Evolutionary conservation across 2,797 vertebrate species (phyloP), one percentile per base, ranked within the genome.

Genomic region (Brachyrhaphis roseni): DNA sequence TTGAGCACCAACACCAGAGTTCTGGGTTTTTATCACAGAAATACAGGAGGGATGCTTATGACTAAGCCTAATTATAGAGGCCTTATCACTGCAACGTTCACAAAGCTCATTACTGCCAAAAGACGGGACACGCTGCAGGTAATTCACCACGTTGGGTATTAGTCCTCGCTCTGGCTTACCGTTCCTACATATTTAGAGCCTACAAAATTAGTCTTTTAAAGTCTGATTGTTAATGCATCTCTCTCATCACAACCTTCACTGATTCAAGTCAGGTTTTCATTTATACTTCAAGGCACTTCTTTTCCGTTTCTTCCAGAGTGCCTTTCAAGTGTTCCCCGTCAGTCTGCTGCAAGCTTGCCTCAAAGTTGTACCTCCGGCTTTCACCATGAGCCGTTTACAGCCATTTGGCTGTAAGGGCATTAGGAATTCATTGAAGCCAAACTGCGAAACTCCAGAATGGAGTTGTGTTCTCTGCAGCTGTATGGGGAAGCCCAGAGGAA

Each of bases 51-150:
- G 90, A 93, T 91, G 94, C 94, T 95, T 96, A 95, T 94, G 94
- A 94, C 94, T 95, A 94, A 95, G 94, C 94, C 95, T 96, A 96
- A 96, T 96, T 95, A 96, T 94, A 93, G 91, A 90, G 88, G 84
- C 88, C 94, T 94, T 95, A 95, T 96, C 95, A 76, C 92, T 79
- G 91, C 90, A 81, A 93, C 88, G 91, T 94, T 94, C 94, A 92
- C 95, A 94, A 93, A 95, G 94, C 95, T 95, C 95, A 95, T 95
- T 96, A 95, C 90, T 90, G 95, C 91, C 89, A 88, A 94, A 93
- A 92, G 94, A 92, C 89, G 92, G 91, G 88, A 91, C 88, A 86
- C 86, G 89, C 94, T 92, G 87, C 94, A 95, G 94, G 95, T 96
- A 96, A 96, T 94, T 93, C 93, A 91, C 90, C 89, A 91, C 76